A percentile compares a stretch with the other conserved stretches of the same genome.
These are phyloP conservation scores for Pelobates cultripes DNA, from an alignment of 2,797 vertebrate genomes.

Conservation along the genomic window DNA sequence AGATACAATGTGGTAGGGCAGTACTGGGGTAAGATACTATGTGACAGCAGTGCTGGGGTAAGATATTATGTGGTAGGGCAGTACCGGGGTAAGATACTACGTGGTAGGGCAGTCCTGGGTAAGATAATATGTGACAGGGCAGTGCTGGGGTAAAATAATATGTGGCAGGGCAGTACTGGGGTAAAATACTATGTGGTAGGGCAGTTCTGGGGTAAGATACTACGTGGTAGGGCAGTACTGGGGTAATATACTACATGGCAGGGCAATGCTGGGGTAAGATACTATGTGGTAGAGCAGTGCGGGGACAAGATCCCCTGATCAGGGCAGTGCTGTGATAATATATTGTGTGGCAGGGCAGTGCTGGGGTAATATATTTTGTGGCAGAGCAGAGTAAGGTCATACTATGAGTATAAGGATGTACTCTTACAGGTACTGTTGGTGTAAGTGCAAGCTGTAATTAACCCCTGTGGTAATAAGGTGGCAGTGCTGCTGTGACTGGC, in stretches of 20 bases:
- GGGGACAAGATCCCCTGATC: not conserved
- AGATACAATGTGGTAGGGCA: not conserved
- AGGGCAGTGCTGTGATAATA: not conserved
- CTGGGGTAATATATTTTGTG: too few species aligned
- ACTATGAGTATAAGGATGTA: too few species aligned
- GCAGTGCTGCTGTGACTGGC: too few species aligned
- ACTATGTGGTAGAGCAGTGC: not conserved
- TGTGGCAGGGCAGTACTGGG: not conserved
- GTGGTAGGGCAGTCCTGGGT: not conserved
- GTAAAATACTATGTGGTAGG: too few species aligned
- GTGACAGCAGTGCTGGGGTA: not conserved
- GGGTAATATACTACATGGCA: not conserved
- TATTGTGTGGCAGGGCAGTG: not conserved
- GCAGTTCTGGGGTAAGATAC: not conserved
- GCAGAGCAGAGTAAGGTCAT: not conserved
- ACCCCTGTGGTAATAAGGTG: too few species aligned
- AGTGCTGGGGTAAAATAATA: too few species aligned
- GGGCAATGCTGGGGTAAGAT: not conserved
- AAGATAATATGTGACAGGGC: not conserved
- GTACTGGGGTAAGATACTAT: not conserved
- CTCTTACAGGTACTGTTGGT: too few species aligned
- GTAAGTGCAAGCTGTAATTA: too few species aligned
- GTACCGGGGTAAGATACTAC: not conserved
- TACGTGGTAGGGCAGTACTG: not conserved
- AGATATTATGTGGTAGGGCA: not conserved